Percentiles rank a stretch among this genome's conserved stretches.
These are phyloP conservation scores for Metacarcinus magister DNA, from an alignment of 2,888 invertebrate species.

Conservation along the genomic window DNA sequence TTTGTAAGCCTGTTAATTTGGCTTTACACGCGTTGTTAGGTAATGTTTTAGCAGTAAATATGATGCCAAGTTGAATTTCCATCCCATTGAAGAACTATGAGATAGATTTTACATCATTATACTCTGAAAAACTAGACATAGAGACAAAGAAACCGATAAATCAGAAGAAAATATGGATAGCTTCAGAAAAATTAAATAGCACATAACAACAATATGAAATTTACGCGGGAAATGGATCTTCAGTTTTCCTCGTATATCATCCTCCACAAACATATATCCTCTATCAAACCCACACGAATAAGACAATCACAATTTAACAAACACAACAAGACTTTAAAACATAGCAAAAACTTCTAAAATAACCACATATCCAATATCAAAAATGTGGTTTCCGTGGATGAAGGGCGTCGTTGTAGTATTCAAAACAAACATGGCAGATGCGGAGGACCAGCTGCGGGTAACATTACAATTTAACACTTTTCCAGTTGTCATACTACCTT, in stretches of 20 bases:
- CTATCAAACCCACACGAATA: not conserved
- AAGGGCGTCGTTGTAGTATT: not conserved
- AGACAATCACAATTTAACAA: not conserved
- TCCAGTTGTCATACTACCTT: not conserved
- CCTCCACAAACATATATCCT: not conserved
- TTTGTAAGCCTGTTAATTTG: not conserved
- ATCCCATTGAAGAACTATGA: not conserved
- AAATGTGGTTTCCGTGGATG: not conserved
- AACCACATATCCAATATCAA: not conserved
- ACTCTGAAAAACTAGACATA: not conserved
- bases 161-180: not conserved
- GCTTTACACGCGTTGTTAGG: not conserved
- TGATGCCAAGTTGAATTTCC: not conserved
- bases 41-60: not conserved
- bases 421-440: slow-evolving; percentile 78
- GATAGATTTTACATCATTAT: not conserved
- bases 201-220: not conserved
- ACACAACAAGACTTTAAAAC: no score
- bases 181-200: not conserved
- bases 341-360: no score
- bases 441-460: slow-evolving; percentile 77
- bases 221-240: not conserved
- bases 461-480: not conserved
- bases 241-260: not conserved
- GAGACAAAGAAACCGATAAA: not conserved